phyloP scores from a whole-genome alignment of 2,113 vertebrate genomes.

The Mola mola region DNA sequence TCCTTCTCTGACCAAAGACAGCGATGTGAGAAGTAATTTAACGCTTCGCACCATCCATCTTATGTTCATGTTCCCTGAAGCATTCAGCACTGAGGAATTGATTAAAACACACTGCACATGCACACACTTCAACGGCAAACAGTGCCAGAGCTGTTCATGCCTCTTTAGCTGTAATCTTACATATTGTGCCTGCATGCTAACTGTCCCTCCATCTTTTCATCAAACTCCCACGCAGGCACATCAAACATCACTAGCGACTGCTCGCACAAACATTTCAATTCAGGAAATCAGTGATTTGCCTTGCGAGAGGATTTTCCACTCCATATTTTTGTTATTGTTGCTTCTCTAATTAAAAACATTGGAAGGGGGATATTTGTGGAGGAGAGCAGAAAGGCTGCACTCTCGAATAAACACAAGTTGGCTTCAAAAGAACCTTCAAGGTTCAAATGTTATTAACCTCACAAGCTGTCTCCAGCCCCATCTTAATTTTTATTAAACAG shows the following conservation, averaged over 20 bases:
- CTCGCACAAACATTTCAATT: not conserved
- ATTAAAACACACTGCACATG: conserved; percentile 41
- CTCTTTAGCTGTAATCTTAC: conserved; percentile 38
- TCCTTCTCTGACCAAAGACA: conserved; percentile 51
- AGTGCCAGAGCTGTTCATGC: conserved; percentile 31
- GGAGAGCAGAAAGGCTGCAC: conserved; percentile 5
- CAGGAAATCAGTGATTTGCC: conserved; percentile 7
- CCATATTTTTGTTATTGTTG: conserved; percentile 25
- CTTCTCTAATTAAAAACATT: conserved; percentile 30
- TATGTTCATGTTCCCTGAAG: conserved; percentile 46
- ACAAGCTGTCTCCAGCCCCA: conserved; percentile 7
- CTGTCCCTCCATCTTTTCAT: conserved; percentile 53
- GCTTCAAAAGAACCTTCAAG: conserved; percentile 43
- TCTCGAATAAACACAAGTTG: conserved; percentile 23
- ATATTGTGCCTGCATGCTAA: conserved; percentile 55
- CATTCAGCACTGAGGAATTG: conserved; percentile 43
- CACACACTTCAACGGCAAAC: conserved; percentile 10
- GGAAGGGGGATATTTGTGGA: conserved; percentile 3
- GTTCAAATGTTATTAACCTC: conserved; percentile 41
- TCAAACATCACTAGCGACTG: too few species aligned
- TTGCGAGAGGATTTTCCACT: conserved; percentile 15
- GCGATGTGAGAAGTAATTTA: conserved; percentile 67
- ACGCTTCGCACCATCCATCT: conserved; percentile 53
- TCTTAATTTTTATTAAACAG: conserved; percentile 16
- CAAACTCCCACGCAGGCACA: conserved; percentile 56